Percentiles rank a stretch among this genome's conserved stretches.
Conservation (phyloP, 1,140 invertebrate species). For the Drepana arcuata region DNA sequence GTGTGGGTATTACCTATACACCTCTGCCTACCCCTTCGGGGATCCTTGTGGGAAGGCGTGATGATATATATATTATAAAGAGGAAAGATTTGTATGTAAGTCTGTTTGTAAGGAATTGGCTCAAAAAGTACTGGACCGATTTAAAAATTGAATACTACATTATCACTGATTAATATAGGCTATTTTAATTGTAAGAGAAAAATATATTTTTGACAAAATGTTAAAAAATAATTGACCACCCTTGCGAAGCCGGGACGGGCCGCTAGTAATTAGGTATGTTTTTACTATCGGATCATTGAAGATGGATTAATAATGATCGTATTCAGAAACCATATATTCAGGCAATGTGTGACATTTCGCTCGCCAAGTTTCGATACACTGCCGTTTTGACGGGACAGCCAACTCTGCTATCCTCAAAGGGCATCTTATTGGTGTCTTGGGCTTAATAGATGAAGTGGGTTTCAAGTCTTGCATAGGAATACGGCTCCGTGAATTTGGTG, state of each 20-base stretch:
- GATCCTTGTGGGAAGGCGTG: no score
- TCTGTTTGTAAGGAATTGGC: no score
- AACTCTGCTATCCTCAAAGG: constrained; percentile 41
- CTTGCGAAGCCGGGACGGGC: no score
- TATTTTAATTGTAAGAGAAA: neutral
- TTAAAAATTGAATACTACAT: no score
- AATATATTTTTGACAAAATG: no score
- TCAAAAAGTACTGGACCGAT: no score
- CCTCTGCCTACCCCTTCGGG: no score
- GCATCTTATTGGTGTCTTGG: constrained; percentile 12
- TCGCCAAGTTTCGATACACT: constrained; percentile 53
- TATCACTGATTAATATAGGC: neutral
- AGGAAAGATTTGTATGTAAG: no score
- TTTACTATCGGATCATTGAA: neutral
- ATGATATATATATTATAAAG: no score
- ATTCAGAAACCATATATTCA: constrained; percentile 30
- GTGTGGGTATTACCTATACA: no score
- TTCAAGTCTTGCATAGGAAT: neutral
- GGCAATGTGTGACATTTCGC: constrained; percentile 31
- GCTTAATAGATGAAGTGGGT: neutral
- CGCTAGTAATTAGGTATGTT: neutral
- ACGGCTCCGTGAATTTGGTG: no score
- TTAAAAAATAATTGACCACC: no score
- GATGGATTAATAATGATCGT: neutral
- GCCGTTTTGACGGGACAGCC: constrained; percentile 42